phyloP scores from a whole-genome alignment of 37 sponge, comb jelly and placozoan genomes.

The Sycon ciliatum region DNA sequence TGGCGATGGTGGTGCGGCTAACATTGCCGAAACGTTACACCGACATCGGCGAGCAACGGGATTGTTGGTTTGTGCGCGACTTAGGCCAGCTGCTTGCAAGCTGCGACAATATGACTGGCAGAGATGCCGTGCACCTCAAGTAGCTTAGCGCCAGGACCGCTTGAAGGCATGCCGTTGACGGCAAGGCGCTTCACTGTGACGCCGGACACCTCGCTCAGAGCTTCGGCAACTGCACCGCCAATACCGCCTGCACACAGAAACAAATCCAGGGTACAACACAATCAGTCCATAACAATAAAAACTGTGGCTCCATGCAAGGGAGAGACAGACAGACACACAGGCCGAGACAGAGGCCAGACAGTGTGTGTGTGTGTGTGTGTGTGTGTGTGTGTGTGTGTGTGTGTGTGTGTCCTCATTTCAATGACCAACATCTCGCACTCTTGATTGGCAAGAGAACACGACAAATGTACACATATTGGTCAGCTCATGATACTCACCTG shows the following conservation, averaged over 20 bases:
- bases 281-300: neutral
- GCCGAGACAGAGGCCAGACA: too few species aligned
- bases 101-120: slow-evolving; percentile 49
- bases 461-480: neutral
- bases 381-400: too few species aligned
- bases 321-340: neutral
- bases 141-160: slow-evolving; percentile 72
- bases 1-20: too few species aligned
- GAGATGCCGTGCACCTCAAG: slow-evolving; percentile 74
- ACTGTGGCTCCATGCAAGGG: too few species aligned
- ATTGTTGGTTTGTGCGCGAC: too few species aligned
- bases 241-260: slow-evolving; percentile 76
- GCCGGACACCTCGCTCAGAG: slow-evolving; percentile 51
- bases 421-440: too few species aligned
- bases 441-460: neutral
- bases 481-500: neutral
- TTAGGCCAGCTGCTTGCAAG: slow-evolving; percentile 71
- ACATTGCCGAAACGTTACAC: too few species aligned
- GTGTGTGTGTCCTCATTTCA: too few species aligned
- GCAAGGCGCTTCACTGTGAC: slow-evolving; percentile 63
- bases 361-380: too few species aligned
- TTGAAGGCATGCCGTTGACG: slow-evolving; percentile 74
- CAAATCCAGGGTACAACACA: neutral
- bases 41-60: too few species aligned
- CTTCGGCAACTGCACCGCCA: slow-evolving; percentile 93